Evolutionary conservation across 1,140 invertebrate species (phyloP).

Genomic region (Pseudomyrmex gracilis): DNA sequence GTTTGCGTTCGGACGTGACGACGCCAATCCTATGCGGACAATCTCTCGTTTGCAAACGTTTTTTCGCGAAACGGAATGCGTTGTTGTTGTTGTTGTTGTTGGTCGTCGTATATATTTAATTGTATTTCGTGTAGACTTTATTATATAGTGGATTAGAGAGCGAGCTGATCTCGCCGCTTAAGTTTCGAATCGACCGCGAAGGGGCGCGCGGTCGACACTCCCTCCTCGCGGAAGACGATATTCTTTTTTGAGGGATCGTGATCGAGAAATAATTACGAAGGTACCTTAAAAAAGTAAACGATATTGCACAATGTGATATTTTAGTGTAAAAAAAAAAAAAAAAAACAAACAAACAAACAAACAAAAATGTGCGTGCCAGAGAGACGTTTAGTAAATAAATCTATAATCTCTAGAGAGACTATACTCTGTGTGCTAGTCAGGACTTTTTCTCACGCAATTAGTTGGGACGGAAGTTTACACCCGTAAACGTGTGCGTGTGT

Average conservation of each 20-base stretch:
- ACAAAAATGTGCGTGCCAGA: neutral
- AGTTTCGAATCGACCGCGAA: neutral
- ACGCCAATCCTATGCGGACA: slow-evolving; percentile 54
- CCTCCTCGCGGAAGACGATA: neutral
- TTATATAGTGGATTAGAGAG: no score
- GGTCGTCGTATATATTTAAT: slow-evolving; percentile 37
- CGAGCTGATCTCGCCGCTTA: slow-evolving; percentile 11
- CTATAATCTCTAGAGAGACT: neutral
- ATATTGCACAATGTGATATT: slow-evolving; percentile 47
- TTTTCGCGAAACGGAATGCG: slow-evolving; percentile 35
- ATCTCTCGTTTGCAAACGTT: slow-evolving; percentile 49
- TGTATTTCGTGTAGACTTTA: slow-evolving; percentile 53
- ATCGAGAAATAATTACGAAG: slow-evolving; percentile 25
- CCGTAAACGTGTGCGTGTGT: slow-evolving; percentile 25
- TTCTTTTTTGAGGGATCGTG: slow-evolving; percentile 9
- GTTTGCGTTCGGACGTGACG: slow-evolving; percentile 39
- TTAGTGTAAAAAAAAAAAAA: neutral
- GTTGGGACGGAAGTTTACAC: neutral
- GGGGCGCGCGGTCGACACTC: no score
- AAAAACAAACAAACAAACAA: no score
- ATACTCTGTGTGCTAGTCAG: slow-evolving; percentile 43
- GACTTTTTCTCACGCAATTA: slow-evolving; percentile 20
- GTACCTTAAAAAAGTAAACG: slow-evolving; percentile 37
- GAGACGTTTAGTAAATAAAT: slow-evolving; percentile 25
- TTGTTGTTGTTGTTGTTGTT: slow-evolving; percentile 40